Evolutionary conservation across 2,113 vertebrate species (phyloP).

Genomic region (Sapajus apella): DNA sequence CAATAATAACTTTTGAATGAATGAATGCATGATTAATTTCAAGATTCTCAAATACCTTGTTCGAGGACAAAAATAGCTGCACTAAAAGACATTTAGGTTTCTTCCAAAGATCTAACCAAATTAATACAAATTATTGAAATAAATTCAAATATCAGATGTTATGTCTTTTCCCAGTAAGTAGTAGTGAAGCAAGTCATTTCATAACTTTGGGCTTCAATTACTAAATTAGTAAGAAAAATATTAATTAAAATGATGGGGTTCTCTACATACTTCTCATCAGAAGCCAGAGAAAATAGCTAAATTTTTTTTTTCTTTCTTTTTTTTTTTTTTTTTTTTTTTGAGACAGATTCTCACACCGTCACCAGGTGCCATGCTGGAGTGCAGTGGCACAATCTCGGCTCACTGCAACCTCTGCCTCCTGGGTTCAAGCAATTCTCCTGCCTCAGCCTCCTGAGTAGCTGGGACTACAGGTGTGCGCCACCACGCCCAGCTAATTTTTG

Average conservation of each 20-base stretch:
- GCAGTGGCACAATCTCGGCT: no score
- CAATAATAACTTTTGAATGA: not conserved
- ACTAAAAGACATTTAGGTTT: constrained; percentile 10
- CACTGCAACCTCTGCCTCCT: no score
- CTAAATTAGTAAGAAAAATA: constrained; percentile 42
- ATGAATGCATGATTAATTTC: not conserved
- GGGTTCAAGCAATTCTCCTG: no score
- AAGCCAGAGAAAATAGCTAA: constrained; percentile 48
- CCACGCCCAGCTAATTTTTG: no score
- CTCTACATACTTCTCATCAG: constrained; percentile 25
- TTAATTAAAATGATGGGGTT: not conserved
- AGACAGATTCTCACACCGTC: no score
- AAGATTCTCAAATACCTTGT: not conserved
- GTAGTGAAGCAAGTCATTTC: not conserved
- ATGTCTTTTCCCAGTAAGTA: not conserved
- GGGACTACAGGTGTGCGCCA: no score
- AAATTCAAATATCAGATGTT: not conserved
- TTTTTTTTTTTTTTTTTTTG: no score
- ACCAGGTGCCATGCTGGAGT: no score
- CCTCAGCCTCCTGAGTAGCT: no score
- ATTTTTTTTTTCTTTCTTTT: not conserved
- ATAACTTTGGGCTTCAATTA: constrained; percentile 34
- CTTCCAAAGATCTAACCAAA: not conserved
- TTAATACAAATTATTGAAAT: not conserved
- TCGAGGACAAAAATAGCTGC: not conserved